Conservation (phyloP, 1,140 invertebrate species). For the Cydia pomonella region DNA sequence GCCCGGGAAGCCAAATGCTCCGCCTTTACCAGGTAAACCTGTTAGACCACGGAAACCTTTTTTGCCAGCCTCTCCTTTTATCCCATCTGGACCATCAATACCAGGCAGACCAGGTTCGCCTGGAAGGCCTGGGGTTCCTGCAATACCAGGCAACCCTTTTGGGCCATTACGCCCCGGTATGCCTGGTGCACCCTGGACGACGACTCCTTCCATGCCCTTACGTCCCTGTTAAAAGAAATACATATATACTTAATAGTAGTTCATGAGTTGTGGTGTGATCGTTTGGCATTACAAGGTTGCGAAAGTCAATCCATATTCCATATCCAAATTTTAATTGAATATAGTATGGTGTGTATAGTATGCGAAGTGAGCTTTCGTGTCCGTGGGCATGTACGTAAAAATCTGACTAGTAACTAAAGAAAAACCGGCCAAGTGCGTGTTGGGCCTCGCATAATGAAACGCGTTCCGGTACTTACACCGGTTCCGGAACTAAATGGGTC, state of each 20-base stretch:
- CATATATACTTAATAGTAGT: not conserved
- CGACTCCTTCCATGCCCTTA: constrained; percentile 69
- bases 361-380: too few species aligned
- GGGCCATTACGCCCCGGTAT: constrained; percentile 73
- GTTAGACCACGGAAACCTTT: constrained; percentile 67
- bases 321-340: too few species aligned
- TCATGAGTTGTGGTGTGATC: too few species aligned
- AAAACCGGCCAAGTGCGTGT: too few species aligned
- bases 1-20: constrained; percentile 80
- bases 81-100: constrained; percentile 72
- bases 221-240: constrained; percentile 54
- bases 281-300: too few species aligned
- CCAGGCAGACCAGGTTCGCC: constrained; percentile 74
- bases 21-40: constrained; percentile 69
- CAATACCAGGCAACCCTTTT: constrained; percentile 72
- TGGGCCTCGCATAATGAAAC: too few species aligned
- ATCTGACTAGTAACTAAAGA: too few species aligned
- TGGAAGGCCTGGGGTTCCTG: constrained; percentile 79
- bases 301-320: too few species aligned
- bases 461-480: too few species aligned
- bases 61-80: constrained; percentile 75
- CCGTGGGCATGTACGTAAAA: too few species aligned
- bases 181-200: constrained; percentile 69
- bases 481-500: too few species aligned
- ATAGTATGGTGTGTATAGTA: too few species aligned